Evolutionary conservation across 2,797 vertebrate genomes (phyloP), one percentile per base, ranked within the genome.

Genomic region (Choloepus didactylus): DNA sequence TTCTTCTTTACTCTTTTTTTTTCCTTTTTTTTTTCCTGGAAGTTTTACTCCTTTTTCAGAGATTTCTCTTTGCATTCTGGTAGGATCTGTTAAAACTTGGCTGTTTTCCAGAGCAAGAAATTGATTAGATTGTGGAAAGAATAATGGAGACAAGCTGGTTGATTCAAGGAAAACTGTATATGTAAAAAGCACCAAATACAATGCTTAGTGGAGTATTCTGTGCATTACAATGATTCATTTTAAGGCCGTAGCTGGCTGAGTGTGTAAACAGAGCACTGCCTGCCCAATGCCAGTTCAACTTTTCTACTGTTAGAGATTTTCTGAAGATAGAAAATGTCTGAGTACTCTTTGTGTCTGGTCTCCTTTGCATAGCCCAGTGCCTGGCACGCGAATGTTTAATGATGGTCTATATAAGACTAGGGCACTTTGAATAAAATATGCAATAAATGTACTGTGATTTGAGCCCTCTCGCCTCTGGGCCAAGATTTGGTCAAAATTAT

Each of bases 81-180:
- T 92, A 80, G 44, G 70, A 80, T 23, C 75, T 90, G 38, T 87
- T 96, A 79, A 93, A 85, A 96, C n/a, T 62, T 94, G 87, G 92
- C 81, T 79, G 0, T 96, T 94, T 96, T 92, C 87, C 60, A 64
- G 67, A 94, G 86, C 6, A 90, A 83, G 75, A 95, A 75, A 79
- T 92, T 86, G 93, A 96, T 95, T 86, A n/a, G 44, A 64, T 19
- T 69, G 21, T 86, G 91, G 92, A 72, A 96, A 90, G 62, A 77
- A 46, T 86, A 81, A 94, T 76, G 79, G 86, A 95, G 75, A 88
- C 11, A 62, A 64, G n/a, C 69, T 67, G 44, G 73, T 87, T 54
- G 85, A 86, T 90, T 96, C n/a, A 62, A 92, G 87, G 72, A 90
- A 90, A 96, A 69, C 16, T 89, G 23, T 70, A 31, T 69, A 18